Percentiles rank a stretch among this genome's conserved stretches.
phyloP scores from a whole-genome alignment of 2,113 vertebrate genomes.

The Poecile atricapillus region DNA sequence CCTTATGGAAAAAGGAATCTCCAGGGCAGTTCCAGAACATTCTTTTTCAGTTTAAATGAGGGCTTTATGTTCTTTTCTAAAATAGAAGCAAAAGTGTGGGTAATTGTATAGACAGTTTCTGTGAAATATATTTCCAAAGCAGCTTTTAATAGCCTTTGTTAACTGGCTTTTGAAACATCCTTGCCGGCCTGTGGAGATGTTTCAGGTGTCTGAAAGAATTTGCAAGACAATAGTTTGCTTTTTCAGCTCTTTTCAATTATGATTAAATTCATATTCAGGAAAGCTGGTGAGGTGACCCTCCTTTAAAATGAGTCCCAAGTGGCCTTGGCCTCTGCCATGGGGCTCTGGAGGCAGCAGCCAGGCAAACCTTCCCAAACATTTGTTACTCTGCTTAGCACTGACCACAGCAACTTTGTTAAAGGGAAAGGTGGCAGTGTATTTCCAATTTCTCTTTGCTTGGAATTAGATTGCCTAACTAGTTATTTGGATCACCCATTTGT shows the following conservation, averaged over 20 bases:
- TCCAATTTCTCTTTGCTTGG: neutral
- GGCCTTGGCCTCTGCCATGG: neutral
- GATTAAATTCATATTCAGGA: neutral
- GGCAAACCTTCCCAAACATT: rapidly evolving
- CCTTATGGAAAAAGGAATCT: neutral
- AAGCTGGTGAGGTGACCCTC: neutral
- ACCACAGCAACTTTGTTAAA: neutral
- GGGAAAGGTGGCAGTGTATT: neutral
- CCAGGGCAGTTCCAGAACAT: neutral
- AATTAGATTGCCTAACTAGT: neutral
- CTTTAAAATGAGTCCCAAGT: neutral
- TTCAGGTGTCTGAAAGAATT: neutral
- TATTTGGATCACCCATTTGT: neutral
- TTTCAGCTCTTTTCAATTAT: neutral
- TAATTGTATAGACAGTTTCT: neutral
- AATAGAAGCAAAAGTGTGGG: neutral
- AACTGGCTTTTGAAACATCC: neutral
- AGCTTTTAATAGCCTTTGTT: neutral
- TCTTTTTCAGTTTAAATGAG: neutral
- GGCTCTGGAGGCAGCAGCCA: neutral
- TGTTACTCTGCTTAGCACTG: neutral
- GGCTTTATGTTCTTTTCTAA: neutral
- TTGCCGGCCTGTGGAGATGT: neutral
- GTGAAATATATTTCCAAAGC: neutral
- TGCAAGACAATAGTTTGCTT: neutral